Evolutionary conservation across 2,888 invertebrate genomes (phyloP).

Genomic region (Drosophila anceps): DNA sequence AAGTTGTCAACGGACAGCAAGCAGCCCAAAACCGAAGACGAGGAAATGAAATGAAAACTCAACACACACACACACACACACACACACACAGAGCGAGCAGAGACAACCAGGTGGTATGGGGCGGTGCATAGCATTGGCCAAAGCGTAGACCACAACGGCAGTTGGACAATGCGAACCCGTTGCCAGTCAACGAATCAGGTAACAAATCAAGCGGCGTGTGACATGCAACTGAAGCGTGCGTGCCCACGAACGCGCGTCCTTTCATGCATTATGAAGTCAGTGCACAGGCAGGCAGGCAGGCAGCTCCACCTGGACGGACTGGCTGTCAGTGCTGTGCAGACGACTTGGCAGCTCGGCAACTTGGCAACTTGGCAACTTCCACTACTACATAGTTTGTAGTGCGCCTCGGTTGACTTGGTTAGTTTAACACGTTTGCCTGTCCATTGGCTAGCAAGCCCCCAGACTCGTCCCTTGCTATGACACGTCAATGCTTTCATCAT

Average conservation of each 20-base stretch:
- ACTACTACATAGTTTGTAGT: conserved; percentile 41
- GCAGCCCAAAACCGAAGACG: conserved; percentile 35
- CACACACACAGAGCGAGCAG: neutral
- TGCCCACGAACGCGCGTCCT: conserved; percentile 53
- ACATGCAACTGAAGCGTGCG: conserved; percentile 77
- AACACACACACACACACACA: conserved; percentile 20
- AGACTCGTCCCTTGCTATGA: conserved; percentile 33
- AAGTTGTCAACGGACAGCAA: conserved; percentile 41
- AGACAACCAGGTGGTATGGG: neutral
- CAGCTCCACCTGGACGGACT: conserved; percentile 5
- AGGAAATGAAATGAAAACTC: conserved; percentile 77
- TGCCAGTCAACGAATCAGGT: conserved; percentile 74
- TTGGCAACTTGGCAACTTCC: conserved; percentile 25
- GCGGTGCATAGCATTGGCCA: conserved; percentile 22
- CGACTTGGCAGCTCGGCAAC: conserved; percentile 19
- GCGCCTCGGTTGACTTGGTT: conserved; percentile 30
- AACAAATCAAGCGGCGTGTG: conserved; percentile 79
- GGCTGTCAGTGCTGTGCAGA: conserved; percentile 9
- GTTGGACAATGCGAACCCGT: conserved; percentile 48
- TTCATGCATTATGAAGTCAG: conserved; percentile 59
- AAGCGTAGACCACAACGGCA: conserved; percentile 30
- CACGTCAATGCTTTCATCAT: conserved; percentile 80
- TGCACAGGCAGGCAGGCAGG: conserved; percentile 28
- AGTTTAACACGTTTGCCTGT: conserved; percentile 30
- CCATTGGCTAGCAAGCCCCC: conserved; percentile 15